A percentile compares a stretch with the other conserved stretches of the same genome.
Conservation (phyloP, 23 tunicate species). For the Phallusia fumigata region DNA sequence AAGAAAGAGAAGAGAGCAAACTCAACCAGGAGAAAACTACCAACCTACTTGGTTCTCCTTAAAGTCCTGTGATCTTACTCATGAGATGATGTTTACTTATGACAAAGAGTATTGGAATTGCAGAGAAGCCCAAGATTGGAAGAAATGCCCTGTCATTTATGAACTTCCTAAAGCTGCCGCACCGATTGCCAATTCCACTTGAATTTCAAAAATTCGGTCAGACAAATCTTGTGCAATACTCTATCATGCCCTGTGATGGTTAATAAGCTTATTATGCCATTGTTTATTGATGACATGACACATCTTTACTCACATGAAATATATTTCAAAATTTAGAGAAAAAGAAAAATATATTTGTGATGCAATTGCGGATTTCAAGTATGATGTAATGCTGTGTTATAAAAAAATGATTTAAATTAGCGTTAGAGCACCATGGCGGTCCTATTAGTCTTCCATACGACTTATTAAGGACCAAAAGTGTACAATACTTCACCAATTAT, state of each 20-base stretch:
- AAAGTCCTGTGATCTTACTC: slow-evolving; percentile 44
- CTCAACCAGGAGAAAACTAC: slow-evolving; percentile 54
- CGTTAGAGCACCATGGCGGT: too few species aligned
- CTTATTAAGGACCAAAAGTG: too few species aligned
- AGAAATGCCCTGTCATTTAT: slow-evolving; percentile 57
- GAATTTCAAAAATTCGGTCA: neutral
- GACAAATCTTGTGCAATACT: neutral
- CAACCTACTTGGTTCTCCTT: slow-evolving; percentile 84
- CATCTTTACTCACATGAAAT: too few species aligned
- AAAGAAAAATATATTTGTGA: too few species aligned
- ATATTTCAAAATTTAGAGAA: too few species aligned
- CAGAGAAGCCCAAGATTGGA: slow-evolving; percentile 85
- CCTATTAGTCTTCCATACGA: too few species aligned
- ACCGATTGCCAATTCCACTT: neutral
- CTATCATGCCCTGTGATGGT: neutral
- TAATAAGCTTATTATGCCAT: too few species aligned
- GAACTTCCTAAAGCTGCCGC: slow-evolving; percentile 15
- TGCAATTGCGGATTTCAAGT: too few species aligned
- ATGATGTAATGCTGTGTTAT: too few species aligned
- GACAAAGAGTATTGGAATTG: slow-evolving; percentile 72
- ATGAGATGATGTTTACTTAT: slow-evolving; percentile 42
- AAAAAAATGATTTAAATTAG: too few species aligned
- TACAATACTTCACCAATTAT: too few species aligned
- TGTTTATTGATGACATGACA: too few species aligned
- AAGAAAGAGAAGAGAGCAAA: slow-evolving; percentile 66